Base-by-base conservation (phyloP, 1,140 invertebrate species). In the Drosophila lacertosa region DNA sequence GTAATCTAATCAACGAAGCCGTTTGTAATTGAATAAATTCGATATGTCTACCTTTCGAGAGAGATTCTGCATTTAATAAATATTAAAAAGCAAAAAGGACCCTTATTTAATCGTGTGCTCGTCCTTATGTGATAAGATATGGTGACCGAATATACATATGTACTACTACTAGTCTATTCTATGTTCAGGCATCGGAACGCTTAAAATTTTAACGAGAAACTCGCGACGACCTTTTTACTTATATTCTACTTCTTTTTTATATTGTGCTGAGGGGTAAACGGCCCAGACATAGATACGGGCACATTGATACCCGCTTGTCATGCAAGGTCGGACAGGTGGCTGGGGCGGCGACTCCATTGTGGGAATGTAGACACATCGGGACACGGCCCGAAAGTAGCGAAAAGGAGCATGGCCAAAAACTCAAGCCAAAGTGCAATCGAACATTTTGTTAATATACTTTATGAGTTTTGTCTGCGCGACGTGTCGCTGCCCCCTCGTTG, bases 391-490 rank as follows among this genome's bases (percentile, higher is more conserved):
- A 40, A 54, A 50, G 40, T 26, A 20, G 33, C 60, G 40, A 39
- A 66, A 59, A 45, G 48, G 18, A 72, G 44, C 59, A 5, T 63
- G 70, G 50, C 51, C 51, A 37, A 65, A 65, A 62, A 54, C 35
- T 51, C 60, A 65, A 80, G 77, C 60, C 84, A 84, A 80, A 84
- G 82, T 84, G 81, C 81, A 84, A 81, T 84, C 69, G 69, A 84
- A 86, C 73, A 81, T 84, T 86, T 84, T 77, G 64, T 86, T 83
- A 75, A 84, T 83, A 75, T 78, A 82, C 71, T 83, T 83, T 78
- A 83, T 78, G 80, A 83, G 74, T 78, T 75, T 82, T 78, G 51
- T 48, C 54, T 65, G 48, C 65, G 73, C 67, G 76, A 83, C 76
- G 72, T 84, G 80, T 80, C 80, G 76, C 73, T 69, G 20, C 40